A percentile compares a stretch with the other conserved stretches of the same genome.
Conservation (phyloP, 2,888 invertebrate genomes). For the Brenthis hecate region DNA sequence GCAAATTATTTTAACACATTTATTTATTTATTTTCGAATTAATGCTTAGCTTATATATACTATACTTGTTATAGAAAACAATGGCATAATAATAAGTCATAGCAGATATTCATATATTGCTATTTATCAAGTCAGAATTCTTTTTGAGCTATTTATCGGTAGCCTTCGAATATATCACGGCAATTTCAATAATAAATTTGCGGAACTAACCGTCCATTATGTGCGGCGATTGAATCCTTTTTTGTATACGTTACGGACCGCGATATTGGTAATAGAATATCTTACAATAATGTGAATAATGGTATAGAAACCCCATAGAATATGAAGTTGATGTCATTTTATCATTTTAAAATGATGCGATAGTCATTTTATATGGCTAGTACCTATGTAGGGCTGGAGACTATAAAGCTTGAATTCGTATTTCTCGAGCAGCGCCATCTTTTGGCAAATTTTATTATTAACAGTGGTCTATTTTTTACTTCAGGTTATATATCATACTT, state of each 20-base stretch:
- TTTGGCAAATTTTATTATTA: too few species aligned
- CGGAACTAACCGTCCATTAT: conserved; percentile 49
- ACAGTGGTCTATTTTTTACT: too few species aligned
- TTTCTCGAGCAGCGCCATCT: too few species aligned
- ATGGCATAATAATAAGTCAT: not conserved
- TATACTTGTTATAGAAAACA: too few species aligned
- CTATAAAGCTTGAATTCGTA: too few species aligned
- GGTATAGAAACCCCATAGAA: conserved; percentile 3
- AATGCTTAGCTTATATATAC: too few species aligned
- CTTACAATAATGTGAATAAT: conserved; percentile 16
- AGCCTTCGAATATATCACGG: conserved; percentile 47
- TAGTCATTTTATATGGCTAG: not conserved
- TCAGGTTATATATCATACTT: too few species aligned
- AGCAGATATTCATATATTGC: conserved; percentile 1
- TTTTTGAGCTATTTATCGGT: conserved; percentile 43
- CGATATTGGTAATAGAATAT: conserved; percentile 28
- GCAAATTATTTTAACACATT: too few species aligned
- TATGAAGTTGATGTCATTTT: not conserved
- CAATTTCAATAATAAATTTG: conserved; percentile 53
- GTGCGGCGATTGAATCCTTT: conserved; percentile 40
- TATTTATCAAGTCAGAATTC: not conserved
- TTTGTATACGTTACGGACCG: conserved; percentile 40
- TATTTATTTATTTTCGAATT: too few species aligned
- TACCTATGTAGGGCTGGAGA: too few species aligned
- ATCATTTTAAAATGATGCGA: not conserved